phyloP scores from a whole-genome alignment of 2,888 invertebrate genomes.

The Ganaspis brasiliensis region DNA sequence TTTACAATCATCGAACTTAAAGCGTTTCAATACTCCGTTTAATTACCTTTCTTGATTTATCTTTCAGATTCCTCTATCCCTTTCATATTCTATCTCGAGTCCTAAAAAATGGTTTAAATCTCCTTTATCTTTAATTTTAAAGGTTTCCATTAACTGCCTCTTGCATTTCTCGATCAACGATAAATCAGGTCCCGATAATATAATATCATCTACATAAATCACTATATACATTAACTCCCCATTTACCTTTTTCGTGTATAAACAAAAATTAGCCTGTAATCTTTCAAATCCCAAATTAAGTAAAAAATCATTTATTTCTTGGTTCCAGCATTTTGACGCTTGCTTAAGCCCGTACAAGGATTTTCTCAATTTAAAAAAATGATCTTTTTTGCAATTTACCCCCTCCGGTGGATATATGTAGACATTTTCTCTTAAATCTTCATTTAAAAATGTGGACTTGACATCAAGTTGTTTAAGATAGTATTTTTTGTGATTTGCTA shows the following conservation, averaged over 20 bases:
- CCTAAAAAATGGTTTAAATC: conserved; percentile 46
- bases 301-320: conserved; percentile 45
- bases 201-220: conserved; percentile 36
- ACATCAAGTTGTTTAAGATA: conserved; percentile 59
- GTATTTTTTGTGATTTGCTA: conserved; percentile 65
- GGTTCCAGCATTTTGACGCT: conserved; percentile 47
- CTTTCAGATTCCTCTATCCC: not conserved
- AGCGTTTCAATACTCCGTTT: conserved; percentile 34
- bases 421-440: conserved; percentile 52
- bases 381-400: conserved; percentile 23
- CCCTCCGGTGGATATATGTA: conserved; percentile 54
- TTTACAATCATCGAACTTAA: conserved; percentile 43
- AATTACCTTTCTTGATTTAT: conserved; percentile 44
- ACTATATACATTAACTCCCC: not conserved
- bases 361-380: conserved; percentile 49
- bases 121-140: conserved; percentile 54
- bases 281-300: conserved; percentile 16
- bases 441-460: conserved; percentile 60
- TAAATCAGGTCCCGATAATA: conserved; percentile 20
- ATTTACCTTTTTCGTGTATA: conserved; percentile 12
- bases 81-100: conserved; percentile 41
- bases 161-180: conserved; percentile 36
- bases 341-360: conserved; percentile 52
- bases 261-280: conserved; percentile 35
- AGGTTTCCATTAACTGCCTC: conserved; percentile 33